Evolutionary conservation across 2,797 vertebrate species (phyloP).

Genomic region (Heliangelus exortis): DNA sequence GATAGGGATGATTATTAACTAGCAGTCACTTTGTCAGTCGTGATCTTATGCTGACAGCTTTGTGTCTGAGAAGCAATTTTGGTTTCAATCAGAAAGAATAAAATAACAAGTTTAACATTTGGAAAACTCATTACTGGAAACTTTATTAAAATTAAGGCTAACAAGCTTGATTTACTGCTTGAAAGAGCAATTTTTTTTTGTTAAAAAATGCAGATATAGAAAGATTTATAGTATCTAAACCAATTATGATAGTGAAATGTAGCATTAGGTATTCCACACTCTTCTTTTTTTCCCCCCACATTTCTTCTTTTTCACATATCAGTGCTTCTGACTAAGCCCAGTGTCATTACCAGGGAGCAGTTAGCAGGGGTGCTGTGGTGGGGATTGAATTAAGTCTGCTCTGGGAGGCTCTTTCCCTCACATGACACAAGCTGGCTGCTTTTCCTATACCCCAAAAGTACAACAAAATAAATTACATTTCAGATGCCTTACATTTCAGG

Average conservation of each 20-base stretch:
- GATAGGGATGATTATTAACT: accelerated
- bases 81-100: slow-evolving; percentile 36
- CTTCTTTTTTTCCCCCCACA: not conserved
- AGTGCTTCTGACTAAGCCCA: not conserved
- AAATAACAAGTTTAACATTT: slow-evolving; percentile 59
- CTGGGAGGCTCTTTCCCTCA: not conserved
- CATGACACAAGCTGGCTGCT: not conserved
- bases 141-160: slow-evolving; percentile 52
- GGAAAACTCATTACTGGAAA: slow-evolving; percentile 61
- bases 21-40: not conserved
- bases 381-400: not conserved
- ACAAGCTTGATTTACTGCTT: slow-evolving; percentile 46
- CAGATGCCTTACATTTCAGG: not conserved
- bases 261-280: not conserved
- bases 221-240: not conserved
- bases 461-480: not conserved
- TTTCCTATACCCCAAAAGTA: not conserved
- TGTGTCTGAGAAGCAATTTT: slow-evolving; percentile 25
- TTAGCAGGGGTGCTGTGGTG: not conserved
- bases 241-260: not conserved
- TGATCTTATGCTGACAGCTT: not conserved
- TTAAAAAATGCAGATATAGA: slow-evolving; percentile 13
- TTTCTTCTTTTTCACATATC: not conserved
- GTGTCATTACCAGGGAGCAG: not conserved
- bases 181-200: not conserved